These are phyloP conservation scores for Scleropages formosus DNA, from an alignment of 2,797 vertebrate genomes.

Conservation along the genomic window DNA sequence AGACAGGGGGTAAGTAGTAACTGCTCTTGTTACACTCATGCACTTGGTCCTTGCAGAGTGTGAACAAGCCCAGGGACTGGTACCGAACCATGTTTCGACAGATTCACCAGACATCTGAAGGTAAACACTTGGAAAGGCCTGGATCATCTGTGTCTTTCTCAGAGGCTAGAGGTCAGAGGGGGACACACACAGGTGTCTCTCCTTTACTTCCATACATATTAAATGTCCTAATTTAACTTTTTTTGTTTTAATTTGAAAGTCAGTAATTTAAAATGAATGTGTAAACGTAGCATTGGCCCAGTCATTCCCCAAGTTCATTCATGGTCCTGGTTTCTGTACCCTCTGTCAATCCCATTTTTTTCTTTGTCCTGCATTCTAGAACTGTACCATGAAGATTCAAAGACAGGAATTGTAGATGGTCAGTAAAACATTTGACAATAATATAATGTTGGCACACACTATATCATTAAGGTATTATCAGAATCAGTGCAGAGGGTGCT, in stretches of 20 bases:
- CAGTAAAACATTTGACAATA: no score
- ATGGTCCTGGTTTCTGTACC: not conserved
- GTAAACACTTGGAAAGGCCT: constrained; percentile 42
- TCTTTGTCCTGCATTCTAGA: constrained; percentile 11
- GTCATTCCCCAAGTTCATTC: no score
- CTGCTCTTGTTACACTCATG: no score
- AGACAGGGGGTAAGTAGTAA: not conserved
- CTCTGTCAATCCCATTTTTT: no score
- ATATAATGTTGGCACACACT: no score
- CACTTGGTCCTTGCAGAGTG: constrained; percentile 54
- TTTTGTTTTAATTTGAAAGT: not conserved
- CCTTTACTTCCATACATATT: no score
- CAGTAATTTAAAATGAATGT: not conserved
- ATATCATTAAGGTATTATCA: no score
- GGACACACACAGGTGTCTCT: not conserved
- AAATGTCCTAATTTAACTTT: not conserved
- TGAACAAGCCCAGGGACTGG: constrained; percentile 72
- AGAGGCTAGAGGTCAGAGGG: not conserved
- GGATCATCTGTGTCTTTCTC: no score
- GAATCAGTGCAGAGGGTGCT: no score
- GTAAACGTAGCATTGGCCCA: not conserved
- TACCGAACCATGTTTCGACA: constrained; percentile 77
- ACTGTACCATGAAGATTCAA: not conserved
- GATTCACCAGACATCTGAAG: constrained; percentile 67
- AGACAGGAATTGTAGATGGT: not conserved